Percentiles rank a stretch among this genome's conserved stretches.
Evolutionary conservation across 2,888 invertebrate genomes (phyloP).

Genomic region (Chromoteleia sp.): DNA sequence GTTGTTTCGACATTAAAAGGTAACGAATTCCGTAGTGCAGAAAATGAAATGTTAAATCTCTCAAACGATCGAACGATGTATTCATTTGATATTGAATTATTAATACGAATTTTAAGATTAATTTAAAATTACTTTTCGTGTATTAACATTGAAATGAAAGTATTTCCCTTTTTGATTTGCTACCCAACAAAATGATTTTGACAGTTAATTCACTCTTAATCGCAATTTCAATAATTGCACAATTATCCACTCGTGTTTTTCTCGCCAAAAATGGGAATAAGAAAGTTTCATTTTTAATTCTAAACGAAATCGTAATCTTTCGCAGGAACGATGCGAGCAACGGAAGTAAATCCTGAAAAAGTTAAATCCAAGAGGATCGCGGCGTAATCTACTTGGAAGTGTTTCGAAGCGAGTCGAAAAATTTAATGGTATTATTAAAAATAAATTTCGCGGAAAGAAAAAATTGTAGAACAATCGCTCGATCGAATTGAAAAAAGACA

Average conservation of each 20-base stretch:
- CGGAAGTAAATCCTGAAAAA: conserved; percentile 4
- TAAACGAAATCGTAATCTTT: neutral
- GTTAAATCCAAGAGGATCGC: conserved; percentile 11
- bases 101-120: neutral
- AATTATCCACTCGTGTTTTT: neutral
- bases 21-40: neutral
- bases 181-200: neutral
- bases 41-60: conserved; percentile 5
- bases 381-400: conserved; percentile 7
- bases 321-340: neutral
- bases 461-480: too few species aligned
- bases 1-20: neutral
- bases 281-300: neutral
- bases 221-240: neutral
- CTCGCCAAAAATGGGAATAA: neutral
- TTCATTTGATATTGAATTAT: conserved; percentile 7
- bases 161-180: neutral
- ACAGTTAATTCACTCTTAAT: neutral
- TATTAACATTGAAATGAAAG: neutral
- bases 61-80: neutral
- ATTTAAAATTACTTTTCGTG: neutral
- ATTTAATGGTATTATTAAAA: neutral
- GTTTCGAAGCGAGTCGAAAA: conserved; percentile 8
- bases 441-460: neutral
- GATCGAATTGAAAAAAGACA: too few species aligned